Conservation (phyloP, 2,113 vertebrate species). For the Leuciscus idus region DNA sequence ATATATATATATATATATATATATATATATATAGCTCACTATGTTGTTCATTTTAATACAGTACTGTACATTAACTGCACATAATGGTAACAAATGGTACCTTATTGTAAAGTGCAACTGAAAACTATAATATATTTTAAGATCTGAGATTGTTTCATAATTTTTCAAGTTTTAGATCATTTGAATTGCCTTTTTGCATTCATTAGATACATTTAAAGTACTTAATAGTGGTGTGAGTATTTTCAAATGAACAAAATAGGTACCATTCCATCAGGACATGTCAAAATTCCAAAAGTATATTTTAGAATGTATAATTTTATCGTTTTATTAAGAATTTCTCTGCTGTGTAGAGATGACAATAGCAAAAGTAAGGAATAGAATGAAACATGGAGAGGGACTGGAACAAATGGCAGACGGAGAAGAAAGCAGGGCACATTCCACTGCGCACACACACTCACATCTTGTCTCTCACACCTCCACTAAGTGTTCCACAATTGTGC, state of each 20-base stretch:
- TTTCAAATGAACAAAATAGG: background rate
- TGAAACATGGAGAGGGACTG: conserved; percentile 34
- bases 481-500: conserved; percentile 53
- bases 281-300: background rate
- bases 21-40: no score
- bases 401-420: conserved; percentile 32
- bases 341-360: conserved; percentile 49
- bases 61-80: no score
- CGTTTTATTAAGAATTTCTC: background rate
- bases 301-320: no score
- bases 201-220: background rate
- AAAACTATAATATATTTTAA: no score
- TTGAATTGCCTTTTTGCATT: background rate
- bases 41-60: no score
- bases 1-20: no score
- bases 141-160: background rate
- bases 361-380: conserved; percentile 30
- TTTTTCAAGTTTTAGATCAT: background rate
- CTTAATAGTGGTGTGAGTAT: background rate
- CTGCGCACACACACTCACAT: conserved; percentile 43
- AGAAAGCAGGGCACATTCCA: conserved; percentile 54
- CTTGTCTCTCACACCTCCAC: conserved; percentile 57
- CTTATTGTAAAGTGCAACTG: no score
- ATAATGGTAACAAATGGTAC: no score
- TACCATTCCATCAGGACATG: background rate